Percentiles rank a stretch among this genome's conserved stretches.
phyloP scores from a whole-genome alignment of 2,888 invertebrate genomes.

The Nomada fucata region DNA sequence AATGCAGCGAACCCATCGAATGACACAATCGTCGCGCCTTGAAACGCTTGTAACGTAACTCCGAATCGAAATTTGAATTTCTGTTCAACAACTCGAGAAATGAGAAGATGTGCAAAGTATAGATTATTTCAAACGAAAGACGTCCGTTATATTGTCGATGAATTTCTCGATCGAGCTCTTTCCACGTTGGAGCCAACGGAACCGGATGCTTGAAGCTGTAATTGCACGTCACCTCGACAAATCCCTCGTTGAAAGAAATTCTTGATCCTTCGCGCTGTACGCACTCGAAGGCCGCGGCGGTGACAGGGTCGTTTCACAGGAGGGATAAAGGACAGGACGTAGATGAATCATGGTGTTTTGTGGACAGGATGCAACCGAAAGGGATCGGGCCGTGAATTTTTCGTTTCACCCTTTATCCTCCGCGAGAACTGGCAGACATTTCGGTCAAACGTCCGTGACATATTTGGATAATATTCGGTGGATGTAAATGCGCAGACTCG shows the following conservation, averaged over 20 bases:
- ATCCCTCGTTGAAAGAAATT: conserved; percentile 66
- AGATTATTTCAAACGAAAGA: conserved; percentile 1
- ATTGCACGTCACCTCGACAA: conserved; percentile 69
- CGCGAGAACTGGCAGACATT: conserved; percentile 21
- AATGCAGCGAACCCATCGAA: background rate
- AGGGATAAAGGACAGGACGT: conserved; percentile 69
- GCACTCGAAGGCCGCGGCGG: conserved; percentile 48
- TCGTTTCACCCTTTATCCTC: conserved; percentile 46
- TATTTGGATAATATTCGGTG: background rate
- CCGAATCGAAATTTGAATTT: too few species aligned
- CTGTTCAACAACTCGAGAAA: too few species aligned
- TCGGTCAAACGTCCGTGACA: conserved; percentile 18
- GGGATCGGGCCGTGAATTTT: conserved; percentile 41
- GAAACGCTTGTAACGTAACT: too few species aligned
- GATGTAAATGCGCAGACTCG: background rate
- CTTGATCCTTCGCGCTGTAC: conserved; percentile 68
- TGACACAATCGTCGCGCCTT: too few species aligned
- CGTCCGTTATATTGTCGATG: background rate
- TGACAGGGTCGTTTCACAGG: conserved; percentile 65
- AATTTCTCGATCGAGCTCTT: background rate
- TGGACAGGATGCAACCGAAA: background rate
- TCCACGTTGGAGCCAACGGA: background rate
- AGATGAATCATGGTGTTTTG: conserved; percentile 71
- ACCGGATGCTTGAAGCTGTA: conserved; percentile 55
- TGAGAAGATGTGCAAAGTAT: background rate